These are phyloP conservation scores for Corticium candelabrum DNA, from an alignment of 37 sponge, comb jelly and placozoan genomes.

Conservation along the genomic window DNA sequence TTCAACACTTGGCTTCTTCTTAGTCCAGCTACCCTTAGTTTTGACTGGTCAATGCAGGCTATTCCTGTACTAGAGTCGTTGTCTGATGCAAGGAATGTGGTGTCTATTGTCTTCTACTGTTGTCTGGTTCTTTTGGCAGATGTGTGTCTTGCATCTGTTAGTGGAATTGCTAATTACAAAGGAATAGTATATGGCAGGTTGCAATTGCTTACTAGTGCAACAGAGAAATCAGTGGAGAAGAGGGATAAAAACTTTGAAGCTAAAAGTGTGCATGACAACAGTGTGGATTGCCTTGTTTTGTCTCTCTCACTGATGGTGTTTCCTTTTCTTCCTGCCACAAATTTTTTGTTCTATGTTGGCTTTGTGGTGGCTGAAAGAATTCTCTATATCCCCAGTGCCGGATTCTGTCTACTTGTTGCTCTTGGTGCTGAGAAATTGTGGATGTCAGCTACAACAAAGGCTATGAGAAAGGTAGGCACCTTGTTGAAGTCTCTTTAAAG, in stretches of 20 bases:
- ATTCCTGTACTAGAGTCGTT: constrained; percentile 42
- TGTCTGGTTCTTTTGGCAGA: background rate
- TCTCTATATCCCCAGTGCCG: constrained; percentile 83
- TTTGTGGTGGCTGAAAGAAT: constrained; percentile 83
- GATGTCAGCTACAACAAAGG: too few relatives aligned
- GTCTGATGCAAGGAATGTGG: constrained; percentile 43
- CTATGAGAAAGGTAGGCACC: too few relatives aligned
- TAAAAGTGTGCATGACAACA: too few relatives aligned
- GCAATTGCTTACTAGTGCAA: too few relatives aligned
- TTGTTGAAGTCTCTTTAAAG: too few relatives aligned
- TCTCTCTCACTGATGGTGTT: constrained; percentile 36
- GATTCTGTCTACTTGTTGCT: constrained; percentile 62
- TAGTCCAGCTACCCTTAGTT: constrained; percentile 61
- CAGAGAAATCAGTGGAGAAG: too few relatives aligned
- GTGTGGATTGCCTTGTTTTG: background rate
- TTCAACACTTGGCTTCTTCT: constrained; percentile 70
- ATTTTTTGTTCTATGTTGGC: constrained; percentile 65
- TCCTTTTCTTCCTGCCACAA: constrained; percentile 70
- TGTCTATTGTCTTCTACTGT: constrained; percentile 11
- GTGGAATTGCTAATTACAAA: background rate
- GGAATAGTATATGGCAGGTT: background rate
- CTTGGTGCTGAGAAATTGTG: constrained; percentile 22
- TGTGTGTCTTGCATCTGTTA: constrained; percentile 2
- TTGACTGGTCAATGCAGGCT: constrained; percentile 93
- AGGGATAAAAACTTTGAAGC: too few relatives aligned